Base-by-base conservation (phyloP, 2,797 vertebrate species). In the Pseudotriccus pelzelni region DNA sequence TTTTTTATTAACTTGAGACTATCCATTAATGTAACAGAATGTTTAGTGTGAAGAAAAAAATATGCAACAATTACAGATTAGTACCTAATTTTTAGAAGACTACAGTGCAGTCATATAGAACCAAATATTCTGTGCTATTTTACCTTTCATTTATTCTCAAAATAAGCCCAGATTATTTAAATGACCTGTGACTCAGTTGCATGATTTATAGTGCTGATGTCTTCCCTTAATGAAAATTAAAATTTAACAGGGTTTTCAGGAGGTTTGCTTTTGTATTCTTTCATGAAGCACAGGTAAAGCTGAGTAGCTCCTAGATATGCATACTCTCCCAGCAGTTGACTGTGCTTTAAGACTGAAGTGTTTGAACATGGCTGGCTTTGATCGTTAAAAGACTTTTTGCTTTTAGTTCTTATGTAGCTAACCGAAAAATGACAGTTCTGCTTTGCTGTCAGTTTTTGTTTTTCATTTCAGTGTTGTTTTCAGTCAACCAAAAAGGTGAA, bases 361-460 rank as follows among this genome's bases (percentile, higher is more conserved):
- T 80, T 91, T 73, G 22, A 52, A 28, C 10, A 8, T 68, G 44
- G 9, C 24, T 81, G n/a, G 23, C 24, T 67, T 68, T 52, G 24
- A 32, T 55, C 17, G 7, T 41, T 60, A 0, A 0, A 67, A 32
- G 49, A 47, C 22, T 41, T 78, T 70, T 47, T 75, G 22, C 6
- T 15, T 86, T 89, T 44, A 13, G 13, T 69, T 77, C 25, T 56
- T 44, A 15, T 50, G 22, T 60, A 73, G 23, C 34, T 80, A 27
- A 43, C 21, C 24, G 50, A 39, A 80, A 67, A 80, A 47, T 27
- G 4, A 22, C 14, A 43, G 0, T 44, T 64, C 24, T 62, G 28
- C 46, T 60, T 60, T 56, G 28, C 66, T 73, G 32, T 32, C 22
- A 7, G 11, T 68, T 78, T 56, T 84, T 78, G 12, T 7, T 28